These are phyloP conservation scores for Geranospiza caerulescens DNA, from an alignment of 2,797 vertebrate species.

Conservation along the genomic window DNA sequence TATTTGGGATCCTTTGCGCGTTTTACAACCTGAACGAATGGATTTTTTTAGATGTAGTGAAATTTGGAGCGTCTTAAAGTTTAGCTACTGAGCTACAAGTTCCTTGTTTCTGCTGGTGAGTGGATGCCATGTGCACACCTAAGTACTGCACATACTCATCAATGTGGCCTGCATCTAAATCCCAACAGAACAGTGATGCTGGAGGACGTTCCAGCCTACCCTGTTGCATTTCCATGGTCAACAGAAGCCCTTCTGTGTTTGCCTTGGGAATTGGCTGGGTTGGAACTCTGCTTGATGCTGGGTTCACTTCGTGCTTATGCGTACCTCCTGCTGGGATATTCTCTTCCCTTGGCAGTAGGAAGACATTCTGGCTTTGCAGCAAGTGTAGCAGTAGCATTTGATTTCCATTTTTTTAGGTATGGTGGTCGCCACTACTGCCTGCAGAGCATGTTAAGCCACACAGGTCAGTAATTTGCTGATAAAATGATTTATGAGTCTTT, in stretches of 20 bases:
- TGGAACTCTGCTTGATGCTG: neutral
- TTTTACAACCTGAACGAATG: neutral
- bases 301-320: neutral
- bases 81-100: neutral
- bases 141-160: neutral
- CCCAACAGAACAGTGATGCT: neutral
- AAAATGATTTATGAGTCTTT: neutral
- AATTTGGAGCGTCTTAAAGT: neutral
- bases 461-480: neutral
- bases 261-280: neutral
- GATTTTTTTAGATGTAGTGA: neutral
- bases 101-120: neutral
- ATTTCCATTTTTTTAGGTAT: neutral
- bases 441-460: neutral
- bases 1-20: neutral
- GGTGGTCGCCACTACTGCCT: neutral
- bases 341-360: neutral
- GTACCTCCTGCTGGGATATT: neutral
- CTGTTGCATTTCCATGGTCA: neutral
- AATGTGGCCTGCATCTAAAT: neutral
- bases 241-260: neutral
- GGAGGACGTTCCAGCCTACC: neutral
- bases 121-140: fast-evolving
- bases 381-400: neutral
- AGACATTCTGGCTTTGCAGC: neutral